Conservation (phyloP, 2,888 invertebrate genomes). For the Epirrhoe alternata region DNA sequence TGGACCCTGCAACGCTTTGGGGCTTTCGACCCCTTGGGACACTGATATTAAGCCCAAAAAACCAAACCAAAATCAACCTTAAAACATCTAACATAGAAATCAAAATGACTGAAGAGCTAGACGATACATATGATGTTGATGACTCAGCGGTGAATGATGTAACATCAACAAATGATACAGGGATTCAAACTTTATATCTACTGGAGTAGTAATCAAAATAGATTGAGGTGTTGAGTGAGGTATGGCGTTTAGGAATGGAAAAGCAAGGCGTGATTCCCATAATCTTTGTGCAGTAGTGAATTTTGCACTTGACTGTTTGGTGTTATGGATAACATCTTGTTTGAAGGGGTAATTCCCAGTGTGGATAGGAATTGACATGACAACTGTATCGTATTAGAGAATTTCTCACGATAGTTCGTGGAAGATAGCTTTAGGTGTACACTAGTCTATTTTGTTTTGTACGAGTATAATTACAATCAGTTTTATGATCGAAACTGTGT, state of each 20-base stretch:
- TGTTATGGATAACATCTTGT: constrained; percentile 77
- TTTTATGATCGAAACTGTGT: not conserved
- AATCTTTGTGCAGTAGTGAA: constrained; percentile 78
- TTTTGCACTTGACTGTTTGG: constrained; percentile 77
- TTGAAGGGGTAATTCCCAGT: constrained; percentile 47
- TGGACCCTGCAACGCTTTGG: constrained; percentile 77
- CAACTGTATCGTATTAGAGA: constrained; percentile 54
- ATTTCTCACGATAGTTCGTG: constrained; percentile 60
- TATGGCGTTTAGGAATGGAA: constrained; percentile 46
- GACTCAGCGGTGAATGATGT: constrained; percentile 51
- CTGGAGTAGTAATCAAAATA: constrained; percentile 18
- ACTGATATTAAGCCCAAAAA: constrained; percentile 60
- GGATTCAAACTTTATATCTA: constrained; percentile 45
- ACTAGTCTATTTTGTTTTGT: not conserved
- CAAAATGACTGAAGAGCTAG: constrained; percentile 27
- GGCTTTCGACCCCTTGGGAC: constrained; percentile 71
- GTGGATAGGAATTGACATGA: constrained; percentile 33
- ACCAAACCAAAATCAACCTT: constrained; percentile 48
- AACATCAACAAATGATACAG: constrained; percentile 26
- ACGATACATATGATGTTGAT: constrained; percentile 49
- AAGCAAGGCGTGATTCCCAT: constrained; percentile 78
- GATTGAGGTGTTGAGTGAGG: constrained; percentile 13
- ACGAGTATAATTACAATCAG: not conserved
- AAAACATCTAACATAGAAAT: constrained; percentile 22
- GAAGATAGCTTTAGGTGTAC: not conserved